Base-by-base conservation (phyloP, 1,140 invertebrate species). In the Microplitis demolitor region DNA sequence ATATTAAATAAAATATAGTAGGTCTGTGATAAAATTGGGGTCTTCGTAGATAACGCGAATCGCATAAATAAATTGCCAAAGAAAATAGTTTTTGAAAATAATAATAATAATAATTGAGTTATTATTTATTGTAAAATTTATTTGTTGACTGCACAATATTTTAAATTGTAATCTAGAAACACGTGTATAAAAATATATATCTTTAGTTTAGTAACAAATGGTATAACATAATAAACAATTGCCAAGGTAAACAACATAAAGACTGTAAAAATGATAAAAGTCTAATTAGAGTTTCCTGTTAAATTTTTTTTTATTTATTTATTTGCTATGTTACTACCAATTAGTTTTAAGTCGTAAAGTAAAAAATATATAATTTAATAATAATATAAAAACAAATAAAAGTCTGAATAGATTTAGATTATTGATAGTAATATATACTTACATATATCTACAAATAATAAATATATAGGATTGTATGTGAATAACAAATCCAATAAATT, bases 251-350 rank as follows among this genome's bases (percentile, higher is more conserved):
- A 35, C 66, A 51, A 68, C 60, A 24, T n/a, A 24, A 82, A 84
- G 83, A 84, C 83, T 84, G 83, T 84, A 83, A 63, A 79, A 78
- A 79, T 78, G 80, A 77, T 82, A 73, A 79, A 82, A 83, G 82
- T 84, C 83, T 83, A 84, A 82, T 82, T 83, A 83, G 82, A 76
- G 39, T 24, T 24, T 24, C 24, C 24, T 24, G 77, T 74, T 78
- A 70, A 66, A 3, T 54, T n/a, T 54, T 54, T 13, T 14, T 54
- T 54, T 14, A n/a, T 14, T 54, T 54, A 39, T 24, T 60, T 16
- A 69, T 6, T 31, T 60, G 5, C 16, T 34, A 33, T 33, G 31
- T 13, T 60, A 60, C 8, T 31, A 24, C 24, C 24, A 8, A 60
- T 8, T 11, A n/a, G 3, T 14, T 54, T 4, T 13, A 54, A 14